Evolutionary conservation across 2,888 invertebrate genomes (phyloP).

Genomic region (Drosophila eohydei): DNA sequence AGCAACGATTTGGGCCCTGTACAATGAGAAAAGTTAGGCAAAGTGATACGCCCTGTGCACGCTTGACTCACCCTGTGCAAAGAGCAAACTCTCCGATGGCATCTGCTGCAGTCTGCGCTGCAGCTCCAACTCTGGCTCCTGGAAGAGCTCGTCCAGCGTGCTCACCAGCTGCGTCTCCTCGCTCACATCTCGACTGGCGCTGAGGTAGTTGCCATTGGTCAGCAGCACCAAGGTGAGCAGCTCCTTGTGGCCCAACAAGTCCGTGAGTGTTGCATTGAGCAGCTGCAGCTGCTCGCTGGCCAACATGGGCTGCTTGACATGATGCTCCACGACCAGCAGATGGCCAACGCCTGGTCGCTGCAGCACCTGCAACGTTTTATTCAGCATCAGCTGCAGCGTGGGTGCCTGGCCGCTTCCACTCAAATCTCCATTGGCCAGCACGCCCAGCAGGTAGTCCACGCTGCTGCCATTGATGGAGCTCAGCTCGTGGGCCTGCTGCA

Average conservation of each 20-base stretch:
- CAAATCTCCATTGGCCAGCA: constrained; percentile 92
- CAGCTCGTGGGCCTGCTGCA: constrained; percentile 89
- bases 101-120: constrained; percentile 44
- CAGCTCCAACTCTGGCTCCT: constrained; percentile 12
- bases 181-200: constrained; percentile 50
- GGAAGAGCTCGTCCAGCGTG: constrained; percentile 34
- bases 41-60: not conserved
- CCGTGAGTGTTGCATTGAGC: constrained; percentile 91
- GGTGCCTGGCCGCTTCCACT: constrained; percentile 88
- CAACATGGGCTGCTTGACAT: constrained; percentile 91
- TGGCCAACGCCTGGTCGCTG: constrained; percentile 88
- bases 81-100: constrained; percentile 63
- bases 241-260: constrained; percentile 17
- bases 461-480: constrained; percentile 86
- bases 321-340: constrained; percentile 92
- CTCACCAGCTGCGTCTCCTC: constrained; percentile 42
- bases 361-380: constrained; percentile 89
- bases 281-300: constrained; percentile 88
- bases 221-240: constrained; percentile 62
- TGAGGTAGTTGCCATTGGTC: constrained; percentile 52
- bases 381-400: constrained; percentile 90
- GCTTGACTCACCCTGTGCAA: constrained; percentile 61
- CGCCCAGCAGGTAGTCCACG: constrained; percentile 91
- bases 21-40: accelerated
- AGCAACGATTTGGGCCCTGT: constrained; percentile 94